Evolutionary conservation across 2,797 vertebrate species (phyloP), one percentile per base, ranked within the genome.

Genomic region (Cetoscarus ocellatus): DNA sequence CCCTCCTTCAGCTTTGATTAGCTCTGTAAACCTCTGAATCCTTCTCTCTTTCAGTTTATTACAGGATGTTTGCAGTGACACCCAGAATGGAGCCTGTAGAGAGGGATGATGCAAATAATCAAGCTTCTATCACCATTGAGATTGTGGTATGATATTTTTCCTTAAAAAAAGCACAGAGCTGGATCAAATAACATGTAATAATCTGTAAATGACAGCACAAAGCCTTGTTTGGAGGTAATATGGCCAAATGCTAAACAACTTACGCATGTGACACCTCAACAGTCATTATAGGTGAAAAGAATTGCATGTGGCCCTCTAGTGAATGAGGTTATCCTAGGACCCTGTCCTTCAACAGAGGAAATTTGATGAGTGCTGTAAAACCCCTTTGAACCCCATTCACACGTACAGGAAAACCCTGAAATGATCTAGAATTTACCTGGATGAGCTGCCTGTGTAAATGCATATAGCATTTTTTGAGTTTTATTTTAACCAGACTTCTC

Each of bases 11-110:
- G 8, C 42, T 3, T 55, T 56, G 6, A 18, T 2, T 12, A 17
- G 4, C 8, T n/a, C 19, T 40, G 42, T 38, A 0, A 66, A 18
- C 11, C 1, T 38, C 12, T 65, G 19, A 27, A n/a, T 63, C 7
- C 74, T 7, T 56, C 0, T 51, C 1, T 45, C 0, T 51, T 6
- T 64, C 61, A 92, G 91, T 94, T 71, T 11, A 61, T 53, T 94
- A 78, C 88, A 91, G 93, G 70, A 75, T 93, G 49, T 93, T 94
- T 83, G 90, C 73, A 38, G 0, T 94, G 84, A 91, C 83, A 0
- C 91, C 93, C 5, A 13, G 35, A 13, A 84, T 94, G 87, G 49
- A 79, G 61, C 92, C 94, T 0, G 45, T 88, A 3, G 83, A 84
- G 18, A 82, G 65, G 6, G 55, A 77, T 18, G 34, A 35, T 0